Base-by-base conservation (phyloP, 2,888 invertebrate species). In the Cephus nigrinus region DNA sequence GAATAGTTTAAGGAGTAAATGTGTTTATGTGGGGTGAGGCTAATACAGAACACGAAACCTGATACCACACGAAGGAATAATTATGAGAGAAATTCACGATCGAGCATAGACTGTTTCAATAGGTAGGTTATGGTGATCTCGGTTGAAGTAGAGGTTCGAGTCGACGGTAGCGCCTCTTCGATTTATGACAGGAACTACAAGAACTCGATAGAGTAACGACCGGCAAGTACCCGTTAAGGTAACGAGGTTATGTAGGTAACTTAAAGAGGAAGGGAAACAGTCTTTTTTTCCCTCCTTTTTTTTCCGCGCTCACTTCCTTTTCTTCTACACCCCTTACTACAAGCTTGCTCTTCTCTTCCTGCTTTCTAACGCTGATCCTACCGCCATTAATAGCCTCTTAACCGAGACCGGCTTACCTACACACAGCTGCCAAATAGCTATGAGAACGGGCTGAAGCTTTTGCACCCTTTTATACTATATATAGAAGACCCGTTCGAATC, bases 361-460 rank as follows among this genome's bases (percentile, higher is more conserved):
- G 32, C 71, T 71, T 71, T 71, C 32, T 23, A 23, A 12, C 15
- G 33, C 71, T 71, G 71, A 33, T 71, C 71, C 71, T 33, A 31
- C 71, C 15, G 33, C 71, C 71, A 33, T 71, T 71, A 71, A 71
- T 71, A 71, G 71, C 71, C 71, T 71, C 71, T 71, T 71, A 71
- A 32, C 71, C 71, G 23, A 23, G 55, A 15, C 55, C 55, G 55
- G 55, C 55, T 55, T 55, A 55, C 55, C 55, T 55, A 55, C 55
- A 55, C 55, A 23, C 55, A 55, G 55, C 23, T 55, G 55, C 55
- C 55, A 55, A 55, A 55, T 55, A 55, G 55, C 55, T 55, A 23
- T 55, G 55, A 55, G 55, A 55, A 55, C 5, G 55, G 55, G 9
- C 23, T 5, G 55, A 55, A 23, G 55, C 55, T 55, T 55, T 55